Base-by-base conservation (phyloP, 2,888 invertebrate species). In the Yponomeuta cagnagella region DNA sequence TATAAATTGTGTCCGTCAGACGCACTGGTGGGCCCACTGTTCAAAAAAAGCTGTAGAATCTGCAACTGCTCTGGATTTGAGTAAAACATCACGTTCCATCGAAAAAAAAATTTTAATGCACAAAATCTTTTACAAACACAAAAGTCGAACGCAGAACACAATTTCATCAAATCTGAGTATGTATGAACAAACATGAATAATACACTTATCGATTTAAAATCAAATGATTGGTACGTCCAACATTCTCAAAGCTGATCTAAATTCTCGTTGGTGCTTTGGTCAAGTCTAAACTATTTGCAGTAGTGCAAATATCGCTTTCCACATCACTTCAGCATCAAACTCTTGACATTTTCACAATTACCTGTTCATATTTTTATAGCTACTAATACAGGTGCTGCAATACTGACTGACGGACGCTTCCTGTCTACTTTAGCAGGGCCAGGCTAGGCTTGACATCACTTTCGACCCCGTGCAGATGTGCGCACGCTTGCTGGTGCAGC, bases 401-500 rank as follows among this genome's bases (percentile, higher is more conserved):
- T 8, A 43, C 43, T 8, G 43, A 43, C 52, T 58, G 15, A 58
- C 52, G 4, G 12, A 2, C 52, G 15, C 15, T 58, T 70, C 68
- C 48, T 2, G 23, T 52, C 72, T 84, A 89, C 72, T 76, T 79
- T 4, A 89, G 77, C 10, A 86, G 70, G 52, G 83, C 74, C 2
- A 84, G 79, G 63, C 82, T 82, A 3, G 87, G 76, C 0, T 75
- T 71, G 30, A 79, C 77, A 9, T 88, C 84, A 30, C 77, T 79
- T 0, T 6, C 15, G 31, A 52, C 73, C 23, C 84, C 85, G 0
- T 77, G 70, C 0, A 75, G 76, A 70, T 70, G 77, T 33, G 83
- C 86, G 71, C 91, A 91, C 0, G 77, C 72, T 70, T 82, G 77
- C 76, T 90, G 83, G 68, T 91, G 91, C 15, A 91, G 79, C 74